Conservation (phyloP, 2,888 invertebrate species). For the Caradrina clavipalpis region DNA sequence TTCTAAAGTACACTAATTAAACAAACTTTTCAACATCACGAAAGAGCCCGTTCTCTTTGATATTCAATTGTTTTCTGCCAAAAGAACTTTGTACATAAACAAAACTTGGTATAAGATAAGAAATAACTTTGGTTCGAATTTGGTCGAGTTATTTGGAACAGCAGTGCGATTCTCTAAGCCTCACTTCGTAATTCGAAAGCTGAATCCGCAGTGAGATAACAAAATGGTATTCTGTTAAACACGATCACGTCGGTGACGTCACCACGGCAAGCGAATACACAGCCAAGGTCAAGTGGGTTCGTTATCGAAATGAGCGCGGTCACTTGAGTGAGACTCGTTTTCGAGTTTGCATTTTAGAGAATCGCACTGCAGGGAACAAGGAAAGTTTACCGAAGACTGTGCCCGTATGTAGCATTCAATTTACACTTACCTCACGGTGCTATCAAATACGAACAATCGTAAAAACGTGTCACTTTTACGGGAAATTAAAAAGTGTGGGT, state of each 20-base stretch:
- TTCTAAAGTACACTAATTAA: constrained; percentile 12
- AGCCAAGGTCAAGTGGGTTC: too few relatives aligned
- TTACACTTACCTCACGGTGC: constrained; percentile 32
- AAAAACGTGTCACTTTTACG: constrained; percentile 64
- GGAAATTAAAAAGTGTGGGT: constrained; percentile 63
- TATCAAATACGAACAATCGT: constrained; percentile 57
- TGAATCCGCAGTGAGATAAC: too few relatives aligned
- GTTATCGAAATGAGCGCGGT: too few relatives aligned
- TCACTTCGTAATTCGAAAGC: too few relatives aligned
- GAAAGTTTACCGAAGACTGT: constrained; percentile 30
- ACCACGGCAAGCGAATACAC: too few relatives aligned
- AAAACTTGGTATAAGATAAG: constrained; percentile 28
- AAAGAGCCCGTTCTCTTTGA: constrained; percentile 10
- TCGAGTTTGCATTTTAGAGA: too few relatives aligned
- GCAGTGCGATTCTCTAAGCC: too few relatives aligned
- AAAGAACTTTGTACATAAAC: constrained; percentile 14
- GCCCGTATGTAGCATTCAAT: constrained; percentile 43
- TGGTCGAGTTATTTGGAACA: constrained; percentile 11
- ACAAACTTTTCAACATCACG: constrained; percentile 10
- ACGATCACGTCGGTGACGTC: too few relatives aligned
- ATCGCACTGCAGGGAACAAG: constrained; percentile 13
- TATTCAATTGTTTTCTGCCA: constrained; percentile 25
- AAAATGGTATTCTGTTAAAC: too few relatives aligned
- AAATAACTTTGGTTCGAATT: constrained; percentile 30
- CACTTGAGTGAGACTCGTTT: too few relatives aligned